These are phyloP conservation scores for Bombus cullumanus DNA, from an alignment of 1,140 invertebrate genomes.

Conservation along the genomic window DNA sequence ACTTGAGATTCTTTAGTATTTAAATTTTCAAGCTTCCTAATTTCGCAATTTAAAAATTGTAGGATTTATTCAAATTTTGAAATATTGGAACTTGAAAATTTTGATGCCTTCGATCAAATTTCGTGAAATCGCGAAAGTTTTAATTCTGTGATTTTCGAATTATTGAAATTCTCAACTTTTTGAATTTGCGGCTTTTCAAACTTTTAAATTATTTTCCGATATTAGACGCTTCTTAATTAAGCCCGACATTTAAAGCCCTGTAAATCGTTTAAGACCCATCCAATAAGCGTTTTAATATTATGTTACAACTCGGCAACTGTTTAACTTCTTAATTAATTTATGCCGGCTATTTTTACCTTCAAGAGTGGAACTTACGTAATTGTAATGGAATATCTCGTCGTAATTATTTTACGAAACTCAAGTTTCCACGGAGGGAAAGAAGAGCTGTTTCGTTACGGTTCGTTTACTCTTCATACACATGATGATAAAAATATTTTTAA, in stretches of 20 bases:
- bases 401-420: slow-evolving; percentile 25
- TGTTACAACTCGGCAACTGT: not conserved
- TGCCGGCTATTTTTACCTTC: not conserved
- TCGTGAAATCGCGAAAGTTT: too few relatives aligned
- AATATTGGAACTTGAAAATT: too few relatives aligned
- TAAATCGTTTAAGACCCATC: too few relatives aligned
- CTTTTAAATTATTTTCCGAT: too few relatives aligned
- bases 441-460: slow-evolving; percentile 33
- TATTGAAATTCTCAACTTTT: not conserved
- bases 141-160: not conserved
- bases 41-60: too few relatives aligned
- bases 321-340: slow-evolving; percentile 4
- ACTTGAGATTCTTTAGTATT: too few relatives aligned
- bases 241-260: too few relatives aligned
- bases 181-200: not conserved
- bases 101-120: too few relatives aligned
- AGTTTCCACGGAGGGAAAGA: not conserved
- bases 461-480: slow-evolving; percentile 18
- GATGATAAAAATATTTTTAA: slow-evolving; percentile 9
- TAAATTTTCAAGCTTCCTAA: too few relatives aligned
- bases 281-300: too few relatives aligned
- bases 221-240: too few relatives aligned
- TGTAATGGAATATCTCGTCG: not conserved
- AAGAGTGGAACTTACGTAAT: not conserved
- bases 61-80: not conserved